A percentile compares a stretch with the other conserved stretches of the same genome.
Evolutionary conservation across 1,140 invertebrate genomes (phyloP).

Genomic region (Eumaeus atala): DNA sequence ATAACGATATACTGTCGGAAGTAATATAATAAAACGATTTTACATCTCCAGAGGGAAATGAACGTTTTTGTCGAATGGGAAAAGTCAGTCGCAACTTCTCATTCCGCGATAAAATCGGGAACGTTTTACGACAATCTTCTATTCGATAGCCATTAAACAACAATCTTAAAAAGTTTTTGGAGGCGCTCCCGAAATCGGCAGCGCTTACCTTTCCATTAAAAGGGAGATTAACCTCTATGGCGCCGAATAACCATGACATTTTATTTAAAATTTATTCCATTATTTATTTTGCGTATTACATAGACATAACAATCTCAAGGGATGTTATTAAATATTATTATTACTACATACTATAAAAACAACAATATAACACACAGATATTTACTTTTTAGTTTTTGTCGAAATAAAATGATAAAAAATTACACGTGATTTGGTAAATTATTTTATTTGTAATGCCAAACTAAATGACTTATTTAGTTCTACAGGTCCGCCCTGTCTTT

Average conservation of each 20-base stretch:
- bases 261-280: slow-evolving; percentile 1
- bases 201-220: slow-evolving; percentile 7
- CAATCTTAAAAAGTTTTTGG: slow-evolving; percentile 58
- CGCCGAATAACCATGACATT: slow-evolving; percentile 13
- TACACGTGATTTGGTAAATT: too few relatives aligned
- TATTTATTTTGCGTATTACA: too few relatives aligned
- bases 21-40: slow-evolving; percentile 74
- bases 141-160: slow-evolving; percentile 71
- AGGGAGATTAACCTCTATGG: slow-evolving; percentile 13
- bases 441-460: too few relatives aligned
- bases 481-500: too few relatives aligned
- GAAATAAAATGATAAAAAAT: too few relatives aligned
- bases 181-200: slow-evolving; percentile 15
- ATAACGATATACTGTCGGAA: slow-evolving; percentile 68
- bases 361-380: too few relatives aligned
- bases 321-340: too few relatives aligned
- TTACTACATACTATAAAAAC: too few relatives aligned
- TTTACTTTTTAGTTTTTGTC: too few relatives aligned
- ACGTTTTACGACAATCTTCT: slow-evolving; percentile 71
- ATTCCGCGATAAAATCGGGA: slow-evolving; percentile 70
- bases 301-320: too few relatives aligned
- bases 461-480: too few relatives aligned
- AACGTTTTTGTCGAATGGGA: slow-evolving; percentile 71
- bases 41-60: slow-evolving; percentile 70
- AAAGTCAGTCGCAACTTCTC: slow-evolving; percentile 70